Conservation (phyloP, 2,113 vertebrate species). For the Amphilophus citrinellus region DNA sequence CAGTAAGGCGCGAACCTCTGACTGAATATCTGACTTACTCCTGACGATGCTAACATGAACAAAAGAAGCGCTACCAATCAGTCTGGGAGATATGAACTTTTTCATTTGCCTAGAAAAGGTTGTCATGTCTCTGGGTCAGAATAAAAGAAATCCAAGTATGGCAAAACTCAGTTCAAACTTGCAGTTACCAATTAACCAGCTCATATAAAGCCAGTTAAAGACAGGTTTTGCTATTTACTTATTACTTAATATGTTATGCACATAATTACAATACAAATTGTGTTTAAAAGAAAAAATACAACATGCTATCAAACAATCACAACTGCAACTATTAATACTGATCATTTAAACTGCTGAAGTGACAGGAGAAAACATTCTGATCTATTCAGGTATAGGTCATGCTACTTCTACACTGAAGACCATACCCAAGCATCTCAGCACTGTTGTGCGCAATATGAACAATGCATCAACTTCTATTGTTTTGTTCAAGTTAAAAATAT, state of each 20-base stretch:
- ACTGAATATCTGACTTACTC: neutral
- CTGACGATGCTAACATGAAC: neutral
- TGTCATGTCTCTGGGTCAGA: neutral
- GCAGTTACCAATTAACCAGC: constrained; percentile 1
- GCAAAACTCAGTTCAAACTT: constrained; percentile 14
- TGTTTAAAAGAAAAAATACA: constrained; percentile 20
- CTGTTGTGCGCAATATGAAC: constrained; percentile 12
- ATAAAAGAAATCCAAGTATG: neutral
- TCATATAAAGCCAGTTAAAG: neutral
- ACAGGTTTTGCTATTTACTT: constrained; percentile 20
- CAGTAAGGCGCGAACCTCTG: constrained; percentile 26
- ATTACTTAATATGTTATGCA: constrained; percentile 27
- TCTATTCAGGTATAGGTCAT: constrained; percentile 8
- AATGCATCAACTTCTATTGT: constrained; percentile 17
- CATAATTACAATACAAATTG: constrained; percentile 49
- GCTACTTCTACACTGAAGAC: constrained; percentile 34
- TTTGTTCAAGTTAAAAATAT: constrained; percentile 60
- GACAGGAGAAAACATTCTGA: constrained; percentile 10
- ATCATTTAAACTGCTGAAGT: constrained; percentile 21
- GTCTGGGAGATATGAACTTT: neutral
- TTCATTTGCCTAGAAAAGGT: neutral
- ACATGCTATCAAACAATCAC: constrained; percentile 62
- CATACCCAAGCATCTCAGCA: constrained; percentile 19
- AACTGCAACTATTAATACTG: constrained; percentile 32
- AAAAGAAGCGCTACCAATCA: constrained; percentile 44